A percentile compares a stretch with the other conserved stretches of the same genome.
Evolutionary conservation across 2,113 vertebrate genomes (phyloP).

Genomic region (Grus americana): DNA sequence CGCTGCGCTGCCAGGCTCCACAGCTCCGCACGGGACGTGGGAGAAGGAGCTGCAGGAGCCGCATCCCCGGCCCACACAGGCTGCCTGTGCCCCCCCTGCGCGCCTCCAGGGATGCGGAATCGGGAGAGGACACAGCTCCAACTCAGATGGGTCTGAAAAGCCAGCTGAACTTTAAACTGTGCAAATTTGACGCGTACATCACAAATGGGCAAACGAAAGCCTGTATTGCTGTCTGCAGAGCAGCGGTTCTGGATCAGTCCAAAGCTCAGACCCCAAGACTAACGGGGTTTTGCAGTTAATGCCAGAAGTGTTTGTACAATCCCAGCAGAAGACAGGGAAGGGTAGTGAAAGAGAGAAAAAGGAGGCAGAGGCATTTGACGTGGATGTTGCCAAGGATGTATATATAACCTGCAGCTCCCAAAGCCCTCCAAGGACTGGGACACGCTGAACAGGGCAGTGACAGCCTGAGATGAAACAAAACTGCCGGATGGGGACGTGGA

Average conservation of each 20-base stretch:
- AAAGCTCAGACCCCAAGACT: neutral
- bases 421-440: neutral
- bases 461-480: neutral
- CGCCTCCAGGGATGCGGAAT: neutral
- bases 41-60: neutral
- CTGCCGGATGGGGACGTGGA: fast-evolving
- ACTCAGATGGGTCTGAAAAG: neutral
- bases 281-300: neutral
- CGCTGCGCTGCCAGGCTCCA: neutral
- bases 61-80: neutral
- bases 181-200: too few relatives aligned
- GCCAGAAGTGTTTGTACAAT: neutral
- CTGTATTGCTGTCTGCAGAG: neutral
- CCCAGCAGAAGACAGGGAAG: neutral
- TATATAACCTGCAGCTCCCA: neutral
- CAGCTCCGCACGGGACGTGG: neutral
- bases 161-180: neutral
- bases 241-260: neutral
- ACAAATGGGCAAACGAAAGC: neutral
- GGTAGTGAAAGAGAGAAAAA: neutral
- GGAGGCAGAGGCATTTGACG: neutral
- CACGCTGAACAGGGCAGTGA: neutral
- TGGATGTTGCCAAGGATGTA: neutral
- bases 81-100: neutral
- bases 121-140: neutral